Evolutionary conservation across 2,797 vertebrate species (phyloP), one percentile per base, ranked within the genome.

Genomic region (Cynopterus sphinx): DNA sequence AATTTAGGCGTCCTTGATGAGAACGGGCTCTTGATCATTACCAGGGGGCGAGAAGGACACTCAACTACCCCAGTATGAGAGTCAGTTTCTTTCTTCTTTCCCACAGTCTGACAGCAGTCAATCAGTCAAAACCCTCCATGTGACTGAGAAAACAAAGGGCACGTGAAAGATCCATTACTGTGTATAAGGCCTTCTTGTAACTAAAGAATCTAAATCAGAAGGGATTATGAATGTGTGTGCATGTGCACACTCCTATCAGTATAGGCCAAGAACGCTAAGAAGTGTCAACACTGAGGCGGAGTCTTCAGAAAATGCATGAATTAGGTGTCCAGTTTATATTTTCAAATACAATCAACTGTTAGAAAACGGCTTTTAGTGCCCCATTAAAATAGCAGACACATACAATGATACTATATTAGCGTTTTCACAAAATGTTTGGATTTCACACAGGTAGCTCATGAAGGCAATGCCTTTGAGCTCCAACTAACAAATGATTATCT

Each of bases 21-120:
- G 88, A 95, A 93, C 84, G 96, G 96, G 90, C 88, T 78, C 39
- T 95, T 91, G 88, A 68, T 96, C 96, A 89, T 61, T 91, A 53
- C 28, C 41, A 84, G 73, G 6, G 83, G 68, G 24, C 41, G 90
- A 89, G 94, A 28, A 94, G 89, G 39, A 36, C 70, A 49, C 41
- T 5, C 12, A 73, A 4, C 82, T 88, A 90, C 43, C 1, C 1
- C n/a, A 0, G 0, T 3, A 0, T 6, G 36, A 77, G 33, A 92
- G 57, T 85, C 46, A 90, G 24, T 24, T 33, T 96, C 39, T 13
- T 95, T 24, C 1, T 82, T 73, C 65, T 90, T 93, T 65, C n/a
- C 39, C 39, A 55, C 9, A 65, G 9, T 21, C 41, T 75, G 75
- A 83, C 43, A 74, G 22, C 49, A 91, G 24, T 79, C 17, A 21